Evolutionary conservation across 2,113 vertebrate genomes (phyloP), one percentile per base, ranked within the genome.

Genomic region (Reinhardtius hippoglossoides): DNA sequence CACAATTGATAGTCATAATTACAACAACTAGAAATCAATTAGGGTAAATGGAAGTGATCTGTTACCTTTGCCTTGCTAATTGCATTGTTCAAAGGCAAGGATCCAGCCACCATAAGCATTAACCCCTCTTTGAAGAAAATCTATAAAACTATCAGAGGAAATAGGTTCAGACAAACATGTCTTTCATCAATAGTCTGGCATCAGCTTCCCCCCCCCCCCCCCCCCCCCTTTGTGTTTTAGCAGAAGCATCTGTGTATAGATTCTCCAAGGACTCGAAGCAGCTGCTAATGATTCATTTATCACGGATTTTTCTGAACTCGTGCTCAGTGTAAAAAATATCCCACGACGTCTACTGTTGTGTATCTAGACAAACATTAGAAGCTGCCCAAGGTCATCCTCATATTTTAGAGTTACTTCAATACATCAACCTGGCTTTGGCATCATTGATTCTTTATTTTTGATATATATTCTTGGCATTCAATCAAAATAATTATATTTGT

Each of bases 1-100:
- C 84, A 81, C 75, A 86, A 88, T 87, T 87, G 82, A 90, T 90
- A 82, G 74, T 93, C 86, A 91, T 93, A 91, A 94, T 94, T 88
- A 91, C 73, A 88, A 76, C 66, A 83, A 81, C 84, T 76, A 68
- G 71, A 87, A 93, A 93, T 93, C 91, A 91, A 88, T 94, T 92
- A 85, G 52, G 15, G n/a, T 73, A 83, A 93, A 85, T 90, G 52
- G 84, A 84, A 80, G 82, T 78, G 85, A 91, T 92, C 89, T 92
- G 83, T 89, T 85, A 78, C 78, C 63, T 79, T 70, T 83, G 73
- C 76, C 81, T 75, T 16, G 23, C 82, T 93, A 91, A 92, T 89
- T 92, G 84, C 76, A 82, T 83, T 87, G 85, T 89, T 91, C 85
- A 91, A 77, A 88, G 78, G 61, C 71, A 73, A 80, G 67, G 69